These are phyloP conservation scores for Caloenas nicobarica DNA, from an alignment of 2,113 vertebrate genomes.

Conservation along the genomic window DNA sequence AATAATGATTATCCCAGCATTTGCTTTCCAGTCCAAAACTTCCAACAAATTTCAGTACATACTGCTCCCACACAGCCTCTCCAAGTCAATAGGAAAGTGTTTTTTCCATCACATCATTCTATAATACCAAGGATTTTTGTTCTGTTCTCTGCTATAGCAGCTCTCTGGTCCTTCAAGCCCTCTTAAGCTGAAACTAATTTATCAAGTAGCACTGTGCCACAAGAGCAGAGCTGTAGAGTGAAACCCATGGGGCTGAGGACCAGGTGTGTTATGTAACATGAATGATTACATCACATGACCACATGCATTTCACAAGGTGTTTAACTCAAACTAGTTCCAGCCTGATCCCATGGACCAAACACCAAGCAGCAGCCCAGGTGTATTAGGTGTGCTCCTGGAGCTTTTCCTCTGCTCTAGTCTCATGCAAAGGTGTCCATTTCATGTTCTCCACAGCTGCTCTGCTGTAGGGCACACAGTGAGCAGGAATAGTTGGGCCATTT, in stretches of 20 bases:
- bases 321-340: background rate
- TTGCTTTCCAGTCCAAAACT: background rate
- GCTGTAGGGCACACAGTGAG: background rate
- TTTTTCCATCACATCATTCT: background rate
- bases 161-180: background rate
- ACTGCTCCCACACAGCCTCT: fast-evolving
- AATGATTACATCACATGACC: background rate
- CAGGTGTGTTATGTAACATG: fast-evolving
- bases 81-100: background rate
- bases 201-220: background rate
- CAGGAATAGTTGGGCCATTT: fast-evolving
- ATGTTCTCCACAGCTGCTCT: background rate
- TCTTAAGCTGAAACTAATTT: background rate
- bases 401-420: background rate
- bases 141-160: background rate
- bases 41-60: background rate
- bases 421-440: background rate
- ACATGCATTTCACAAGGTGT: background rate
- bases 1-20: background rate
- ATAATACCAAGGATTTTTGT: background rate
- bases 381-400: background rate
- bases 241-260: background rate
- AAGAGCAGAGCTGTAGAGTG: background rate
- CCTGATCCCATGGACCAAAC: background rate
- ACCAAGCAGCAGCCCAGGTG: background rate